phyloP scores from a whole-genome alignment of 2,113 vertebrate species.

The Plectropomus leopardus region DNA sequence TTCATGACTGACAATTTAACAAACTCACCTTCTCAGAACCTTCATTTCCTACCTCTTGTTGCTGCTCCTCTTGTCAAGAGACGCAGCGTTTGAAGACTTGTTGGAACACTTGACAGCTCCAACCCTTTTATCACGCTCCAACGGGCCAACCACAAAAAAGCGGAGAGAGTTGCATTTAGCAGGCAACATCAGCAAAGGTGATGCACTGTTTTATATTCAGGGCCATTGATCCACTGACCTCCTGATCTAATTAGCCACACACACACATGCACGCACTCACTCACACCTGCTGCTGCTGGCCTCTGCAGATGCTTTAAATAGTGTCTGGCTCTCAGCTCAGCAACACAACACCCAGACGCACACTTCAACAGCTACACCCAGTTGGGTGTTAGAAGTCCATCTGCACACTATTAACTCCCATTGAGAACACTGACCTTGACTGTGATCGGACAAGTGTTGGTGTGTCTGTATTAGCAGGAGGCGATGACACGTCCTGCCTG shows the following conservation, averaged over 20 bases:
- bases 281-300: slow-evolving; percentile 20
- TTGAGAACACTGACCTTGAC: slow-evolving; percentile 45
- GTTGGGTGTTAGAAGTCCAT: slow-evolving; percentile 62
- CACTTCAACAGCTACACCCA: slow-evolving; percentile 21
- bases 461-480: slow-evolving; percentile 59
- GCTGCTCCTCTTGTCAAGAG: slow-evolving; percentile 38
- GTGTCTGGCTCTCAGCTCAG: slow-evolving; percentile 19
- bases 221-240: slow-evolving; percentile 64
- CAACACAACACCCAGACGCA: slow-evolving; percentile 14
- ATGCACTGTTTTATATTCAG: slow-evolving; percentile 46
- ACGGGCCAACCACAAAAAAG: slow-evolving; percentile 1
- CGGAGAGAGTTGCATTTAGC: slow-evolving; percentile 58
- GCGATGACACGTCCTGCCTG: slow-evolving; percentile 55
- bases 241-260: slow-evolving; percentile 62
- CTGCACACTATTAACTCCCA: slow-evolving; percentile 58
- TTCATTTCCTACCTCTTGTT: slow-evolving; percentile 50
- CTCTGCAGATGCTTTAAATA: slow-evolving; percentile 51
- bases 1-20: background rate
- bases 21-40: slow-evolving; percentile 3
- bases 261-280: slow-evolving; percentile 39
- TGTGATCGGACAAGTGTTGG: slow-evolving; percentile 37
- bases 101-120: slow-evolving; percentile 44
- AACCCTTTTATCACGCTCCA: slow-evolving; percentile 49
- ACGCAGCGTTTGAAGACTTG: slow-evolving; percentile 18
- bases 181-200: slow-evolving; percentile 23